Conservation (phyloP, 2,888 invertebrate species). For the Neoaliturus tenellus region DNA sequence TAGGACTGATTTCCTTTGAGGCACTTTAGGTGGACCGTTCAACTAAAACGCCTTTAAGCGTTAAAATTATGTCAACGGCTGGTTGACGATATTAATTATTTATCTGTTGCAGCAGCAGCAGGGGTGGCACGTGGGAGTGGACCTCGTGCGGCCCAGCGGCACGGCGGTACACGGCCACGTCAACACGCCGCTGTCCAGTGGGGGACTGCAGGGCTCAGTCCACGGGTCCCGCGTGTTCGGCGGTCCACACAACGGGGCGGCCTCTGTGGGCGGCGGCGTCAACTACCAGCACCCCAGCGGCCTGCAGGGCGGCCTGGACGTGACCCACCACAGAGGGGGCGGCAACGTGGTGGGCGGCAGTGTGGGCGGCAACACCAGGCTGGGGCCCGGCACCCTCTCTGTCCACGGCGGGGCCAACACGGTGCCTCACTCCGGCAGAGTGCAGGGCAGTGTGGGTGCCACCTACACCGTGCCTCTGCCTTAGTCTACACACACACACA, state of each 20-base stretch:
- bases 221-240: constrained; percentile 40
- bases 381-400: constrained; percentile 20
- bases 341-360: constrained; percentile 10
- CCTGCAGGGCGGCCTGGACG: constrained; percentile 36
- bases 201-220: neutral
- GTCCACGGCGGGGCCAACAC: constrained; percentile 22
- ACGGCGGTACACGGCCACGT: constrained; percentile 20
- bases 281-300: constrained; percentile 38
- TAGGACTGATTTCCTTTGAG: too few relatives aligned
- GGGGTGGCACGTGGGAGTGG: neutral
- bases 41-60: too few relatives aligned
- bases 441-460: constrained; percentile 18
- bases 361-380: constrained; percentile 16
- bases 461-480: constrained; percentile 27
- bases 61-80: too few relatives aligned
- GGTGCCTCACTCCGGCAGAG: constrained; percentile 4
- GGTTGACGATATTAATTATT: too few relatives aligned
- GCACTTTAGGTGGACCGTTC: too few relatives aligned
- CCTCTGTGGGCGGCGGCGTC: constrained; percentile 10
- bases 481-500: neutral
- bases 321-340: neutral
- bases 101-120: neutral
- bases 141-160: constrained; percentile 11
- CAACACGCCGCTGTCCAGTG: neutral
- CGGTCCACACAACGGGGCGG: constrained; percentile 25